These are phyloP conservation scores for Pedicia rivosa DNA, from an alignment of 2,888 invertebrate genomes.

Conservation along the genomic window DNA sequence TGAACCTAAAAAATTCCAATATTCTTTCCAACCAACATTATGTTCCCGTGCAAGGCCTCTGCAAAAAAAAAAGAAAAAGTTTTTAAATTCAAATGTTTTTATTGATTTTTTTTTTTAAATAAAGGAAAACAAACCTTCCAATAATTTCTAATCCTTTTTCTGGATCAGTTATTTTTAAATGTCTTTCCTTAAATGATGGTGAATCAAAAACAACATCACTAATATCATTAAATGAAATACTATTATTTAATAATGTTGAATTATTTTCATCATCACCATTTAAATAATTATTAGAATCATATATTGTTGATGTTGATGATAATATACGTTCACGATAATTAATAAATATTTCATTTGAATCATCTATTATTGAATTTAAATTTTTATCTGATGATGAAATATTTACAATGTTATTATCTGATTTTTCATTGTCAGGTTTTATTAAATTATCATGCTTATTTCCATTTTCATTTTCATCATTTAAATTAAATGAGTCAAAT, in stretches of 20 bases:
- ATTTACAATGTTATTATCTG: too few relatives aligned
- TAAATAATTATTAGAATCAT: background rate
- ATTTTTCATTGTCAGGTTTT: too few relatives aligned
- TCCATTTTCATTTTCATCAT: too few relatives aligned
- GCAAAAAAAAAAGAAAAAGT: background rate
- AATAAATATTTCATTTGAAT: too few relatives aligned
- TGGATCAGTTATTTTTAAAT: conserved; percentile 48
- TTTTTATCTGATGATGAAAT: too few relatives aligned
- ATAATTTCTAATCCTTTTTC: conserved; percentile 80
- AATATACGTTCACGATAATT: too few relatives aligned
- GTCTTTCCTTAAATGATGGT: conserved; percentile 25
- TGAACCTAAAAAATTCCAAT: conserved; percentile 78
- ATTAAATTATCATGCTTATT: too few relatives aligned
- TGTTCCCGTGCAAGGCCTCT: conserved; percentile 41
- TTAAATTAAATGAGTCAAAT: too few relatives aligned
- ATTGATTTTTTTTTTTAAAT: background rate
- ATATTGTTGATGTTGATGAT: too few relatives aligned
- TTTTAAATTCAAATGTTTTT: background rate
- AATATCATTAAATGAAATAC: background rate
- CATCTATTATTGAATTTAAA: too few relatives aligned
- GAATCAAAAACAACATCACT: conserved; percentile 13
- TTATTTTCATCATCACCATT: conserved; percentile 10
- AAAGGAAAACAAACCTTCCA: conserved; percentile 32
- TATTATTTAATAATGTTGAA: background rate
- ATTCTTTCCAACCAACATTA: conserved; percentile 73